A percentile compares a stretch with the other conserved stretches of the same genome.
These are phyloP conservation scores for Archilochus colubris DNA, from an alignment of 2,113 vertebrate species.

Conservation along the genomic window DNA sequence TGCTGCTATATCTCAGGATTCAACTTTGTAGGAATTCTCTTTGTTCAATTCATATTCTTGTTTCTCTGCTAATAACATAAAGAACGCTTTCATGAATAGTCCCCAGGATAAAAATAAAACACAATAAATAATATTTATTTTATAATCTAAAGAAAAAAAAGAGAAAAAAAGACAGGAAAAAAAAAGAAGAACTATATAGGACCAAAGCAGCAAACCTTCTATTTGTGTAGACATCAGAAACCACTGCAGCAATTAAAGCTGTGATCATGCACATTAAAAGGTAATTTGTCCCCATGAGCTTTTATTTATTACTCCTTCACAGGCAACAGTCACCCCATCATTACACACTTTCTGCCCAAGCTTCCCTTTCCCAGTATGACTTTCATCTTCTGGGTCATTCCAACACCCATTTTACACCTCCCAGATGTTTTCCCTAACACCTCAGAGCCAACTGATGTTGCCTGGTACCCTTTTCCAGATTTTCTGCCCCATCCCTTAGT, in stretches of 20 bases:
- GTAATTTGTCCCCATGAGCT: not conserved
- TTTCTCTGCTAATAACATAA: slow-evolving; percentile 43
- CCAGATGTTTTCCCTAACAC: not conserved
- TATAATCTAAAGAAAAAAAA: not conserved
- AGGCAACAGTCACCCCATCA: not conserved
- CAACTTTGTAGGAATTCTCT: not conserved
- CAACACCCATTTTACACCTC: not conserved
- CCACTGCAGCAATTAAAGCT: slow-evolving; percentile 20
- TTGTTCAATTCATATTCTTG: slow-evolving; percentile 20
- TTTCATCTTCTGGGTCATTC: not conserved
- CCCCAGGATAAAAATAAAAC: slow-evolving; percentile 51
- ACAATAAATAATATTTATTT: slow-evolving; percentile 59
- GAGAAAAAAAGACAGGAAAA: not conserved
- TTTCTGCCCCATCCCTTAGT: not conserved
- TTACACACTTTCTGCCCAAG: not conserved
- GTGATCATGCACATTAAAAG: slow-evolving; percentile 2
- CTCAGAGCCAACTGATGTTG: not conserved
- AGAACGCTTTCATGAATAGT: slow-evolving; percentile 61
- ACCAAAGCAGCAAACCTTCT: not conserved
- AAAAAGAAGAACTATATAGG: not conserved
- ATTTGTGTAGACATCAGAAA: slow-evolving; percentile 6
- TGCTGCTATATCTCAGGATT: not conserved
- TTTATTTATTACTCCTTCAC: not conserved
- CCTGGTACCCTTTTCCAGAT: not conserved
- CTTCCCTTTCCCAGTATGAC: not conserved